Conservation (phyloP, 2,797 vertebrate genomes). For the Diplodus puntazzo region DNA sequence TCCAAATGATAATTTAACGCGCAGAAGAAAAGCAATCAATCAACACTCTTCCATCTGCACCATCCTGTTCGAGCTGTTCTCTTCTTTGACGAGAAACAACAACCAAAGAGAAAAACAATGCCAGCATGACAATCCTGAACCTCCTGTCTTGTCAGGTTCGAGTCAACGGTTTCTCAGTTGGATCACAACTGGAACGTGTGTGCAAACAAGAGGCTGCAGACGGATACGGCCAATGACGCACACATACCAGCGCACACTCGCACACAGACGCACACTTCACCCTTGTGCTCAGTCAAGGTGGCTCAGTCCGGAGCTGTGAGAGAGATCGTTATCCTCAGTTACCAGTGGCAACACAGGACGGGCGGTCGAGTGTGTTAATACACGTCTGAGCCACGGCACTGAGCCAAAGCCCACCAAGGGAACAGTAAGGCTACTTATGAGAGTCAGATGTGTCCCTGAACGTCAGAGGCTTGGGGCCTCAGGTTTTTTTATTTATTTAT, state of each 20-base stretch:
- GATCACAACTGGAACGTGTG: conserved; percentile 11
- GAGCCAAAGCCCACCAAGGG: conserved; percentile 32
- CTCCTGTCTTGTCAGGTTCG: neutral
- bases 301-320: conserved; percentile 23
- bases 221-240: conserved; percentile 34
- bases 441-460: conserved; percentile 12
- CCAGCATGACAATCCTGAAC: neutral
- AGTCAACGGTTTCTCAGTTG: neutral
- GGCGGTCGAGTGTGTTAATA: conserved; percentile 48
- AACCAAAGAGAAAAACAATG: neutral
- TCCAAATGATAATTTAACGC: neutral
- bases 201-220: conserved; percentile 16
- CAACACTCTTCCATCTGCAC: neutral
- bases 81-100: neutral
- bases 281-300: conserved; percentile 39
- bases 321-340: conserved; percentile 53
- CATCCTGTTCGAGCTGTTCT: neutral
- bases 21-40: neutral
- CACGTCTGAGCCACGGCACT: conserved; percentile 30
- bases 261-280: conserved; percentile 19
- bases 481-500: neutral
- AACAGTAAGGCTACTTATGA: conserved; percentile 22
- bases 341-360: conserved; percentile 61
- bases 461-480: conserved; percentile 1
- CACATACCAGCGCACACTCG: neutral